phyloP scores from a whole-genome alignment of 2,113 vertebrate genomes.

The Chiloscyllium plagiosum region DNA sequence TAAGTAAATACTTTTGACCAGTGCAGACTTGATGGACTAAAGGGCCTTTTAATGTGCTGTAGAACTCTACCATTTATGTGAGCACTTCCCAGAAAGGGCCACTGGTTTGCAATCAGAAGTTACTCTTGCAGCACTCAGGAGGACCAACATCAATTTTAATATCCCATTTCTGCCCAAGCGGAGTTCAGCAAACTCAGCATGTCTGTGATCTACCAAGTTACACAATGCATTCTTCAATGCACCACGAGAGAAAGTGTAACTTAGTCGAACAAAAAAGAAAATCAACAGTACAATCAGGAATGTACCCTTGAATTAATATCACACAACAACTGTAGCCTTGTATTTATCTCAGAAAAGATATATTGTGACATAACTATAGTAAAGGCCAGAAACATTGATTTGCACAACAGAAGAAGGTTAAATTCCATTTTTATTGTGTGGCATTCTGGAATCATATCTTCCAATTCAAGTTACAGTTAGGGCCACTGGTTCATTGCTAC shows the following conservation, averaged over 20 bases:
- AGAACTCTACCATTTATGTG: not conserved
- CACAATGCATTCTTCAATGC: not conserved
- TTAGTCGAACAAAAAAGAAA: not conserved
- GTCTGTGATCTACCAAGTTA: not conserved
- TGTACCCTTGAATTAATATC: not conserved
- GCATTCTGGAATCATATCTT: not conserved
- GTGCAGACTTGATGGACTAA: too few relatives aligned
- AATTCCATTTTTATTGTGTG: not conserved
- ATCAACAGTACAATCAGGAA: not conserved
- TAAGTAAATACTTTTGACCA: too few relatives aligned
- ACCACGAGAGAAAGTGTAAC: not conserved
- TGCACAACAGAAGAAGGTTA: not conserved
- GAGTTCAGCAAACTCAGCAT: not conserved
- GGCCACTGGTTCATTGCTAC: not conserved
- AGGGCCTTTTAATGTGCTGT: too few relatives aligned
- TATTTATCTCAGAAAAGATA: not conserved
- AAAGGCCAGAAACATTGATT: not conserved
- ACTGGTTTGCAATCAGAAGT: not conserved
- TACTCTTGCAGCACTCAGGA: not conserved
- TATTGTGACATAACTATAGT: not conserved
- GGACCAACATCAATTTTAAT: not conserved
- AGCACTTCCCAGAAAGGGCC: not conserved
- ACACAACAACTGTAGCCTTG: not conserved
- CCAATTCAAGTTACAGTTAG: not conserved
- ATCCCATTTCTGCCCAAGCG: not conserved